phyloP scores from a whole-genome alignment of 2,113 vertebrate genomes.

The Struthio camelus region DNA sequence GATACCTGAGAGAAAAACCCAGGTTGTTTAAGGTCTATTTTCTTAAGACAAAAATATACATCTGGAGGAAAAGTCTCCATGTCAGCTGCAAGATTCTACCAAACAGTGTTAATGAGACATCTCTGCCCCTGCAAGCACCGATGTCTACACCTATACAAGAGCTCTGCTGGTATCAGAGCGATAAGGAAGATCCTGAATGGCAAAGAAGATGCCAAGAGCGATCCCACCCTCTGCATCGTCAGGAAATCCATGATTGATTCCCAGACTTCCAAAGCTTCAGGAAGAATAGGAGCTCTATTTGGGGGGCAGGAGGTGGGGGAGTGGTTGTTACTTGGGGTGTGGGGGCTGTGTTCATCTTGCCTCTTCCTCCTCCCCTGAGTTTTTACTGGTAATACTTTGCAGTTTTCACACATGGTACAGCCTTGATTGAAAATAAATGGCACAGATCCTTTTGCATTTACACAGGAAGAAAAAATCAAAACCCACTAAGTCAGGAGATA shows the following conservation, averaged over 20 bases:
- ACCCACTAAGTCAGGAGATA: not conserved
- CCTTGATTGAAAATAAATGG: not conserved
- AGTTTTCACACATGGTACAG: rapidly evolving
- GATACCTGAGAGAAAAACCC: not conserved
- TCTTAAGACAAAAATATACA: not conserved
- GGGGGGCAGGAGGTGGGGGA: too few species aligned
- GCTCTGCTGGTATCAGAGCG: rapidly evolving
- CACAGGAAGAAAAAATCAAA: not conserved
- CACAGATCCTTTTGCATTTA: not conserved
- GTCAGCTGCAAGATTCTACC: not conserved
- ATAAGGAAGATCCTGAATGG: not conserved
- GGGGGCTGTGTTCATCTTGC: too few species aligned
- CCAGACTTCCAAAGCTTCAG: too few species aligned
- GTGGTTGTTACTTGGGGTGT: too few species aligned
- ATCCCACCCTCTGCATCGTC: too few species aligned
- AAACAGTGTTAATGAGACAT: not conserved
- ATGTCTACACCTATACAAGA: not conserved
- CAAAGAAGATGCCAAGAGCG: too few species aligned
- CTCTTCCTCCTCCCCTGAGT: not conserved
- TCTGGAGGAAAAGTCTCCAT: not conserved
- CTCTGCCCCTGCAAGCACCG: not conserved
- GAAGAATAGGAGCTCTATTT: too few species aligned
- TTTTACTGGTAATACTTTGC: not conserved
- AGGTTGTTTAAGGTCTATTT: not conserved
- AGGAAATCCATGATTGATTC: too few species aligned